Evolutionary conservation across 1,140 invertebrate species (phyloP).

Genomic region (Helicoverpa zea): DNA sequence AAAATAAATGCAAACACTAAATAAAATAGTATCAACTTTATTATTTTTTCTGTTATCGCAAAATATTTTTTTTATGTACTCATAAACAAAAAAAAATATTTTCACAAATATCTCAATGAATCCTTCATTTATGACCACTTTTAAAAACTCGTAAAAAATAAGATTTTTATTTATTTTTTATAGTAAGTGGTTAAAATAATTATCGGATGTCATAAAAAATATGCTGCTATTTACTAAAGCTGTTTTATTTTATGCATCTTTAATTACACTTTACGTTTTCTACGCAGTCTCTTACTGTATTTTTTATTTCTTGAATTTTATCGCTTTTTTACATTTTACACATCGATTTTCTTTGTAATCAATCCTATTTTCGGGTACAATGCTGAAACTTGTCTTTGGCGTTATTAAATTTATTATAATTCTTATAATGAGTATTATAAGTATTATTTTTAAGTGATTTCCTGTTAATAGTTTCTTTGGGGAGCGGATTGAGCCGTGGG

Average conservation of each 20-base stretch:
- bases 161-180: neutral
- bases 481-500: too few relatives aligned
- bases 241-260: constrained; percentile 26
- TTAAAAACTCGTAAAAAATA: neutral
- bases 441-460: too few relatives aligned
- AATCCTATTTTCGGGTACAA: too few relatives aligned
- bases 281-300: neutral
- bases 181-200: neutral
- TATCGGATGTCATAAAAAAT: neutral
- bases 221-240: neutral
- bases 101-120: neutral
- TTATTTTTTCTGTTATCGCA: neutral
- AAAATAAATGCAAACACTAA: neutral
- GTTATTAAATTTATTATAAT: too few relatives aligned
- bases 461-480: too few relatives aligned
- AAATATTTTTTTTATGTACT: neutral
- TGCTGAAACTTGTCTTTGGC: too few relatives aligned
- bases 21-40: neutral
- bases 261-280: constrained; percentile 13
- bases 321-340: too few relatives aligned
- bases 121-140: neutral
- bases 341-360: too few relatives aligned
- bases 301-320: constrained; percentile 1
- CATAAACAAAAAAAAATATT: neutral
- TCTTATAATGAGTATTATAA: too few relatives aligned